Base-by-base conservation (phyloP, 2,113 vertebrate genomes). In the Dromaius novaehollandiae region DNA sequence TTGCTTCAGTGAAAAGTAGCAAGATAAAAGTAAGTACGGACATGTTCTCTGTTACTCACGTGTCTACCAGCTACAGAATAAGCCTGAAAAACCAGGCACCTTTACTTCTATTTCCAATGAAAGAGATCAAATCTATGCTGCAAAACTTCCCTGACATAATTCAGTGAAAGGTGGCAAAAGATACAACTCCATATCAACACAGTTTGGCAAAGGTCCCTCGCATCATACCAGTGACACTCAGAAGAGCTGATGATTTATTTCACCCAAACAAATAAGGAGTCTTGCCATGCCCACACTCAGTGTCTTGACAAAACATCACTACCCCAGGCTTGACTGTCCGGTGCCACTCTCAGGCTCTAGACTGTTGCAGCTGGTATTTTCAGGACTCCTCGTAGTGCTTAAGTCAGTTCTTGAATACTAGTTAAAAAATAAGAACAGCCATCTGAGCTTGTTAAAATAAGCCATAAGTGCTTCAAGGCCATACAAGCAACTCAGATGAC, bases 121-220 rank as follows among this genome's bases (percentile, higher is more conserved):
- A 91, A 73, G 21, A 69, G 32, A 22, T 87, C 56, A 44, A 40
- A 63, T 36, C 32, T 24, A 44, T 48, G 9, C 91, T 93, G 68
- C 76, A 91, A 88, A 93, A 88, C 34, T 77, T 70, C 44, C 42
- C n/a, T 86, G 22, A 46, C 66, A 79, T 66, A 94, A 96, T 81
- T 95, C 71, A 88, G 85, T 48, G 75, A 94, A 94, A 77, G 60
- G 79, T 71, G 68, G 30, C 66, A 91, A 85, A 87, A 71, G 84
- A 94, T 60, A 95, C 63, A 77, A 56, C 69, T 44, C 40, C 7
- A 0, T 91, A 82, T 55, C 48, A 56, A 25, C 13, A 34, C 26
- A 63, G 40, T 69, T 80, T 82, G 63, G 40, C 74, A 80, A 66
- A 19, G 26, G n/a, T 36, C 75, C 26, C 36, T 77, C 30, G 24